phyloP scores from a whole-genome alignment of 2,888 invertebrate genomes.

The Stenoptilia bipunctidactyla region DNA sequence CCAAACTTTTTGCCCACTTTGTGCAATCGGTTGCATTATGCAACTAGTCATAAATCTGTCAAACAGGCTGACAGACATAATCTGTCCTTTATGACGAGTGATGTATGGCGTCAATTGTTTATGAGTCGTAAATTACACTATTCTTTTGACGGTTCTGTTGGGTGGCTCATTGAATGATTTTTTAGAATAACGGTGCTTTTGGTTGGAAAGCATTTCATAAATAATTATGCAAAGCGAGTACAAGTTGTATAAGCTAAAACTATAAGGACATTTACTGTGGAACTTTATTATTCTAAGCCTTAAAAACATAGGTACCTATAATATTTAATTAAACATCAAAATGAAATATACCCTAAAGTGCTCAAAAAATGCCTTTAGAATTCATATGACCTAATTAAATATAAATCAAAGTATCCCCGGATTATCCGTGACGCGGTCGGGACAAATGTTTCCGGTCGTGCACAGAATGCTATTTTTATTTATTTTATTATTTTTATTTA shows the following conservation, averaged over 20 bases:
- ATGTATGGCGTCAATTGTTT: constrained; percentile 59
- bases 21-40: constrained; percentile 38
- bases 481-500: constrained; percentile 67
- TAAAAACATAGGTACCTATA: too few species aligned
- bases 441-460: constrained; percentile 65
- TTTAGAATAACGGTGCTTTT: constrained; percentile 11
- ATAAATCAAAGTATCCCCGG: constrained; percentile 58
- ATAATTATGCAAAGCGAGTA: too few species aligned
- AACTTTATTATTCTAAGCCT: too few species aligned
- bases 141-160: background rate
- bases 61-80: constrained; percentile 37
- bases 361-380: constrained; percentile 21
- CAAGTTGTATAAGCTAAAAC: too few species aligned
- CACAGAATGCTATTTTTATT: constrained; percentile 42
- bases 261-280: too few species aligned
- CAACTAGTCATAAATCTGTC: constrained; percentile 56
- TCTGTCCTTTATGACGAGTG: constrained; percentile 65
- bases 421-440: constrained; percentile 54
- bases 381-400: constrained; percentile 59
- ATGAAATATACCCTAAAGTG: background rate
- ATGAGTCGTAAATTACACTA: constrained; percentile 38
- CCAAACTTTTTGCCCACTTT: constrained; percentile 5
- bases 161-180: background rate
- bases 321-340: too few species aligned
- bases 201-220: too few species aligned